Conservation (phyloP, 2,113 vertebrate genomes). For the Lonchura striata region DNA sequence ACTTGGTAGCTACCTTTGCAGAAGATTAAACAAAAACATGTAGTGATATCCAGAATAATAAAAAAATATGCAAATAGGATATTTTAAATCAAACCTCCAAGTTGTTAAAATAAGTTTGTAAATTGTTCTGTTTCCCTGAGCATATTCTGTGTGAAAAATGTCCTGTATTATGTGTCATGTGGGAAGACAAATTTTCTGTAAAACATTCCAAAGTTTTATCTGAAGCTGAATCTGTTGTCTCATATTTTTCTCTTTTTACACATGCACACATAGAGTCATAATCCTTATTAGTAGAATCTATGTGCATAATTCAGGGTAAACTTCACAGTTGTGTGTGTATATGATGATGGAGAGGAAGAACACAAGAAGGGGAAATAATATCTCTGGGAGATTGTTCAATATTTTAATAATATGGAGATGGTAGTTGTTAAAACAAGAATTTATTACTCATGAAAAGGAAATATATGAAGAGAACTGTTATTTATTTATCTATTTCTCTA, state of each 20-base stretch:
- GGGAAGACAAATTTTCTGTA: background rate
- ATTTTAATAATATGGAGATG: background rate
- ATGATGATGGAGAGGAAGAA: background rate
- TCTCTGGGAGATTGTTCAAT: background rate
- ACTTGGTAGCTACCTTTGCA: background rate
- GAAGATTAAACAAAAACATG: background rate
- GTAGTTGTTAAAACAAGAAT: background rate
- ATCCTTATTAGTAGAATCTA: background rate
- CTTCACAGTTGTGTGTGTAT: background rate
- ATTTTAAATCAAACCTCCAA: background rate
- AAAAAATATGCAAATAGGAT: background rate
- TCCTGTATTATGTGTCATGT: background rate
- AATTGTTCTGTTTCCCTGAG: background rate
- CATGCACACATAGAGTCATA: background rate
- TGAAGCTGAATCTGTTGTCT: background rate
- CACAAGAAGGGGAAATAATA: background rate
- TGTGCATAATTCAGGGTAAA: background rate
- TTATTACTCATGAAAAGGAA: background rate
- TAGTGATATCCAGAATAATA: background rate
- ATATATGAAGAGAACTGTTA: background rate
- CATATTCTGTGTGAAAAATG: background rate
- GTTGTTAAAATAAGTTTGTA: background rate
- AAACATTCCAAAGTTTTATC: slow-evolving; percentile 16
- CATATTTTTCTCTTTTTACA: background rate
- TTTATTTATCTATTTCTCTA: background rate